Base-by-base conservation (phyloP, 2,888 invertebrate genomes). In the Ctenicera cuprea region DNA sequence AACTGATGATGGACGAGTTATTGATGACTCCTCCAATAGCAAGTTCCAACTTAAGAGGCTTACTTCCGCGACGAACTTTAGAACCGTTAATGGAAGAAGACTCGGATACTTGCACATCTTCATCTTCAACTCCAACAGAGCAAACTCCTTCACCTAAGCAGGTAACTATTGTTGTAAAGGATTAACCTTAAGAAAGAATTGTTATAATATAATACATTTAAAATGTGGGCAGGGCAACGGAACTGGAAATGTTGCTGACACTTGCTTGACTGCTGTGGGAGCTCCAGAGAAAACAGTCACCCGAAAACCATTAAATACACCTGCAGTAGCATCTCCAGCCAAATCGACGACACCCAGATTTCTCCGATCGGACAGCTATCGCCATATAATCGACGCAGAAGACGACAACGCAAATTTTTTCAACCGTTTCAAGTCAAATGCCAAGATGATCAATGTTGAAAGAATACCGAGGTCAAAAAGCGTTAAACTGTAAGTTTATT, bases 41-140 rank as follows among this genome's bases (percentile, higher is more conserved):
- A n/a, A 92, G 93, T 77, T 92, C 93, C 52, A 91, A 91, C 0
- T 88, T 93, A 66, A 88, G 94, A 77, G 94, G 94, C 38, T 86
- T 94, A 41, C 86, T 94, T 76, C 93, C 94, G 76, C 90, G 94
- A 85, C 89, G 94, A 87, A 91, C 95, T 80, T 87, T 95, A 83
- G 95, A 95, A 85, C 95, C 95, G 62, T 89, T 95, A 5, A 91
- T 94, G 78, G 95, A 95, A 87, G 95, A 95, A 87, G 95, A 95
- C 80, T 91, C 90, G 74, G 94, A 94, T 18, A 93, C 93, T 82
- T 92, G 91, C 79, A 90, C 88, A 75, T 88, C 89, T 76, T 84
- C 87, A 1, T 84, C 87, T 5, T 83, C 86, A 68, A 82, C 82
- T 4, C 82, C 82, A 5, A 84, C 83, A 5, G 83, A 83, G 64